phyloP scores from a whole-genome alignment of 2,888 invertebrate species.

The Prosopocoilus inquinatus region DNA sequence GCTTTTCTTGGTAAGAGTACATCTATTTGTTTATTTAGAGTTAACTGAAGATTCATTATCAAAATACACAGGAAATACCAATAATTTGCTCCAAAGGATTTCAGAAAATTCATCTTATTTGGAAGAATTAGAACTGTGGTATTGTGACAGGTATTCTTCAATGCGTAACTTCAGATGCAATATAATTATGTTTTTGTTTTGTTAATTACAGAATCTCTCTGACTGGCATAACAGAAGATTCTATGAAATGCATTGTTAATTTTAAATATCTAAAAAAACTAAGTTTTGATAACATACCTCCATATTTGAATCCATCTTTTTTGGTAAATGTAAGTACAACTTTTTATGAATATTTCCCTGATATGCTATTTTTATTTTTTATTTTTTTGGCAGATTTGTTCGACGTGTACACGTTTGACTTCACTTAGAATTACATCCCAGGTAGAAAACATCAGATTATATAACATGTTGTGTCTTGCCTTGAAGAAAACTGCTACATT shows the following conservation, averaged over 20 bases:
- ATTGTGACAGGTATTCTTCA: slow-evolving; percentile 2
- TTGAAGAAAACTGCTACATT: neutral
- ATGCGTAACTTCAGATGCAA: neutral
- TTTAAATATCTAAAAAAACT: slow-evolving; percentile 12
- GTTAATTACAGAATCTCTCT: neutral
- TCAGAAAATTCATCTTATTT: slow-evolving; percentile 8
- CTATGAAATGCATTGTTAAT: neutral
- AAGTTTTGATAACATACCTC: slow-evolving; percentile 8
- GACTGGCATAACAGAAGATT: slow-evolving; percentile 4
- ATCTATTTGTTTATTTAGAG: no score
- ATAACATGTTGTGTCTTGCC: slow-evolving; percentile 8
- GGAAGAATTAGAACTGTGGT: slow-evolving; percentile 13
- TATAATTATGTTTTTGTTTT: neutral
- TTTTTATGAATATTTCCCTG: neutral
- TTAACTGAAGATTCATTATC: neutral
- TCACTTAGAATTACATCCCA: slow-evolving; percentile 11
- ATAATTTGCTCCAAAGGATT: neutral
- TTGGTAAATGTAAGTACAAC: slow-evolving; percentile 2
- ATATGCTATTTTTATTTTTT: neutral
- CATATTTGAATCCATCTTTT: slow-evolving; percentile 10
- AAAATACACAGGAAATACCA: slow-evolving; percentile 4
- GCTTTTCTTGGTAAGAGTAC: neutral
- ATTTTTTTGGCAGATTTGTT: slow-evolving; percentile 4
- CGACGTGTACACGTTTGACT: slow-evolving; percentile 4
- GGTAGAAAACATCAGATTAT: slow-evolving; percentile 6